Conservation (phyloP, 2,888 invertebrate species). For the Dicyrtoma fusca region DNA sequence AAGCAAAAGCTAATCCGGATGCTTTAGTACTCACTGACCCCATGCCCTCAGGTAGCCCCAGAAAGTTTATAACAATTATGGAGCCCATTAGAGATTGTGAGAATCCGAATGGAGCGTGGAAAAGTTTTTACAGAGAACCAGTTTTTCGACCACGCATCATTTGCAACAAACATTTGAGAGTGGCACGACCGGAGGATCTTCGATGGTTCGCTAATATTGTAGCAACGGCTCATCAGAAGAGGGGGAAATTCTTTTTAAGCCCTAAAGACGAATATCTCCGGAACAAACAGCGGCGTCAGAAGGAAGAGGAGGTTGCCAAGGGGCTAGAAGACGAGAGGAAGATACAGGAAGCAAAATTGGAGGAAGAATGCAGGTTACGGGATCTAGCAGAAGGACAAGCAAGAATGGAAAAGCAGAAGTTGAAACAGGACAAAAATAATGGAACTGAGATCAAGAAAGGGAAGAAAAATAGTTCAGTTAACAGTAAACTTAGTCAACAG, state of each 20-base stretch:
- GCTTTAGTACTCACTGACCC: slow-evolving; percentile 45
- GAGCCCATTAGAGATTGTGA: slow-evolving; percentile 39
- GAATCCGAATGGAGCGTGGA: slow-evolving; percentile 51
- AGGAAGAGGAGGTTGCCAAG: neutral
- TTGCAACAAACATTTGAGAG: slow-evolving; percentile 45
- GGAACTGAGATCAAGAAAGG: slow-evolving; percentile 8
- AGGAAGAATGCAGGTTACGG: neutral
- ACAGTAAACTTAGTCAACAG: neutral
- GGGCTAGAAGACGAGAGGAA: neutral
- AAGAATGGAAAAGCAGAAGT: slow-evolving; percentile 15
- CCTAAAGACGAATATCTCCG: slow-evolving; percentile 34
- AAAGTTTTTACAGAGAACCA: slow-evolving; percentile 49
- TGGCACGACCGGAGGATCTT: slow-evolving; percentile 45
- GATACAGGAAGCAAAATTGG: slow-evolving; percentile 12
- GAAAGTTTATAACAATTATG: slow-evolving; percentile 48
- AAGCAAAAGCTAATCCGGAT: slow-evolving; percentile 39
- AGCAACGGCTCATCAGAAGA: slow-evolving; percentile 36
- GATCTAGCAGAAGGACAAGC: neutral
- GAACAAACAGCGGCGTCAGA: slow-evolving; percentile 1
- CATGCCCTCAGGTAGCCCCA: slow-evolving; percentile 31
- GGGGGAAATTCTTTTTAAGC: slow-evolving; percentile 40
- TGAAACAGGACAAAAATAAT: neutral
- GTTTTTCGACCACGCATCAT: slow-evolving; percentile 44
- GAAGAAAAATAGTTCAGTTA: neutral
- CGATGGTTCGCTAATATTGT: slow-evolving; percentile 52